Conservation (phyloP, 2,797 vertebrate genomes). For the Chaetodon trifasciatus region DNA sequence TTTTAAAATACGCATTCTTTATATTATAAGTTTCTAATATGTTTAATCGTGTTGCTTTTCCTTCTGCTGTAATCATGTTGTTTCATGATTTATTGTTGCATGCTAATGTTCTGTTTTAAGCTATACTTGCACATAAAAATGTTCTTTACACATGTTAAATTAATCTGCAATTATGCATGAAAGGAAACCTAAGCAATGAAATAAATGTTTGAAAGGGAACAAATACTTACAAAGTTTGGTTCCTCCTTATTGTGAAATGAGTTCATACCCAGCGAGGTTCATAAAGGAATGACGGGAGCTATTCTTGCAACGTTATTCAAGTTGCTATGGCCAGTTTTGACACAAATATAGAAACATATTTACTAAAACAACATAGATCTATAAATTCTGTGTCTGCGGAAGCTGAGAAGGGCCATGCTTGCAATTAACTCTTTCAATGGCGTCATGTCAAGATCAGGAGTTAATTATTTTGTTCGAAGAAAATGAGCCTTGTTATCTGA, state of each 20-base stretch:
- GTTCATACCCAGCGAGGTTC: not conserved
- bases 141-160: not conserved
- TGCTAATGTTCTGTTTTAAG: not conserved
- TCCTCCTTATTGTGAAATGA: not conserved
- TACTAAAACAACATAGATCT: not conserved
- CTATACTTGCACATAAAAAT: not conserved
- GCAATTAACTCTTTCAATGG: too few relatives aligned
- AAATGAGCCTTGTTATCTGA: too few relatives aligned
- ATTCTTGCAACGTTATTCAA: not conserved
- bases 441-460: too few relatives aligned
- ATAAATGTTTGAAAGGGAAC: not conserved
- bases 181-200: not conserved
- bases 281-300: not conserved
- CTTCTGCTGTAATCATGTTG: not conserved
- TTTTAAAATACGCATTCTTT: not conserved
- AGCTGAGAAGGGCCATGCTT: too few relatives aligned
- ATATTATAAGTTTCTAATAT: not conserved
- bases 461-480: too few relatives aligned
- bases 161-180: not conserved
- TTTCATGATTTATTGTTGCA: slow-evolving; percentile 8
- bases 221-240: too few relatives aligned
- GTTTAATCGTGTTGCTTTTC: not conserved
- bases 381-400: too few relatives aligned
- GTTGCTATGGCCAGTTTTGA: not conserved
- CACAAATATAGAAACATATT: not conserved